Percentiles rank a stretch among this genome's conserved stretches.
Conservation (phyloP, 2,888 invertebrate genomes). For the Eugnorisma glareosa region DNA sequence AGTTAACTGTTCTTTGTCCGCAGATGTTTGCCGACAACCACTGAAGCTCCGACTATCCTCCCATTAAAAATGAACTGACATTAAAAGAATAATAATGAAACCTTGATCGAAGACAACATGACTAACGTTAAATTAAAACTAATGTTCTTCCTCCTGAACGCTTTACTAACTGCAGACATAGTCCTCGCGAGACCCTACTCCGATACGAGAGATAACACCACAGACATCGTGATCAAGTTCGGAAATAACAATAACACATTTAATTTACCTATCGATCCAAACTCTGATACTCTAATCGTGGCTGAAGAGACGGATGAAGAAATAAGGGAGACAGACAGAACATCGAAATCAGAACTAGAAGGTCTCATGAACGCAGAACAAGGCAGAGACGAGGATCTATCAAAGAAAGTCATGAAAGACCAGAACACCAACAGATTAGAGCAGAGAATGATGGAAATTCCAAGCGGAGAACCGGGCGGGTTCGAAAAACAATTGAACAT, state of each 20-base stretch:
- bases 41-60: constrained; percentile 61
- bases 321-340: constrained; percentile 78
- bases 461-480: constrained; percentile 76
- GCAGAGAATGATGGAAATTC: constrained; percentile 67
- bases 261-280: constrained; percentile 83
- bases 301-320: constrained; percentile 75
- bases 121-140: constrained; percentile 89
- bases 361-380: constrained; percentile 85
- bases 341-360: constrained; percentile 82
- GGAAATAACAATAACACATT: constrained; percentile 81
- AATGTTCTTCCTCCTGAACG: constrained; percentile 85
- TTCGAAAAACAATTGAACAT: constrained; percentile 84
- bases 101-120: constrained; percentile 78
- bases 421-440: constrained; percentile 65
- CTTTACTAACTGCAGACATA: constrained; percentile 83
- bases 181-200: constrained; percentile 84
- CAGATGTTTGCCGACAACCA: constrained; percentile 69
- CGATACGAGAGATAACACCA: constrained; percentile 69
- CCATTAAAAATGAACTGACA: constrained; percentile 62
- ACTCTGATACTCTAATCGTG: constrained; percentile 86
- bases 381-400: constrained; percentile 82
- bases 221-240: constrained; percentile 79
- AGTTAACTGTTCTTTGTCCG: constrained; percentile 73
- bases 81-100: constrained; percentile 71
- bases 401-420: constrained; percentile 77